Evolutionary conservation across 2,113 vertebrate species (phyloP).

Genomic region (Theristicus caerulescens): DNA sequence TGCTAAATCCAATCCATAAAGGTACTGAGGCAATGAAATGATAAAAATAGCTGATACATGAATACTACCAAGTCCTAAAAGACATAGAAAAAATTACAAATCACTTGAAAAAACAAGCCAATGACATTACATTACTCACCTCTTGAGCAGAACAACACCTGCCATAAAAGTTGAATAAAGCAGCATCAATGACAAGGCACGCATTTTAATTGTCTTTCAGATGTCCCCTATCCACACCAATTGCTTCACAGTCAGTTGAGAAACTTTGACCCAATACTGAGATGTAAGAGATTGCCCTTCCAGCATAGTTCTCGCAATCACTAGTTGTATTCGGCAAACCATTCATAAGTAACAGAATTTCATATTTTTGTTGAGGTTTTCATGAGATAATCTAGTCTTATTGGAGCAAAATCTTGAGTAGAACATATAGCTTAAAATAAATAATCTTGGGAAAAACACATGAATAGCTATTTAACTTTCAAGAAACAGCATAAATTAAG

Average conservation of each 20-base stretch:
- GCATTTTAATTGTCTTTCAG: neutral
- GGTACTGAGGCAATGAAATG: neutral
- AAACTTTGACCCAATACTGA: neutral
- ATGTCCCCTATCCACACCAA: neutral
- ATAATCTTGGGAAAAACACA: neutral
- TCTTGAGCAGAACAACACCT: neutral
- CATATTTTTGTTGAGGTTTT: neutral
- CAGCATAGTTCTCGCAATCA: accelerated
- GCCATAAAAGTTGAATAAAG: neutral
- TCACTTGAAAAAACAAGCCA: neutral
- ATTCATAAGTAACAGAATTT: neutral
- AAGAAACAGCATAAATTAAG: neutral
- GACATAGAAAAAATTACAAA: neutral
- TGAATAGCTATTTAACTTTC: neutral
- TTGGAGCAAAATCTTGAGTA: neutral
- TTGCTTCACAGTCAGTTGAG: neutral
- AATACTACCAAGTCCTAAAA: neutral
- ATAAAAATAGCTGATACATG: neutral
- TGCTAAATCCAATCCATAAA: neutral
- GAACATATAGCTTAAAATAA: neutral
- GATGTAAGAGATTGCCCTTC: neutral
- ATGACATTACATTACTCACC: neutral
- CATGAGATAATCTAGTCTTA: neutral
- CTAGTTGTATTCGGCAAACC: neutral
- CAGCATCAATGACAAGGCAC: neutral